Base-by-base conservation (phyloP, 2,888 invertebrate species). In the Epinotia ramella region DNA sequence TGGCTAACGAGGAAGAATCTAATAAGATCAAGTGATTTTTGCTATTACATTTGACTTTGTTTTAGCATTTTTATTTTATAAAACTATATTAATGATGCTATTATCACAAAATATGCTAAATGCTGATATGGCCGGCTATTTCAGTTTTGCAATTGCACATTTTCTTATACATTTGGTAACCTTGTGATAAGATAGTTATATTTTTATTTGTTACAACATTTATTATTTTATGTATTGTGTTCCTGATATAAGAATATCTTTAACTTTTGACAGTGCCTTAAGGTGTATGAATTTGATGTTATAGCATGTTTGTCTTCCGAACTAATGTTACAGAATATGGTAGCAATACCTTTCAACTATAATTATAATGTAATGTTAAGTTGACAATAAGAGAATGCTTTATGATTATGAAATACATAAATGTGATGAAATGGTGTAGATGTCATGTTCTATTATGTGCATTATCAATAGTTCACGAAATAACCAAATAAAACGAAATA, bases 1-100 rank as follows among this genome's bases (percentile, higher is more conserved):
- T 87, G 33, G 85, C 89, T 56, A 87, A 83, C 73, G 88, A 91
- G 11, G 88, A 88, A 60, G 76, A 78, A 75, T 74, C 82, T 1
- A 84, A 83, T 69, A 84, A 83, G 69, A 78, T 81, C 70, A 84
- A 82, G 73, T 77, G 62, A 70, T 78, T 70, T 44, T 66, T 18
- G 60, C 44, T 76, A 72, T 76, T 56, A 62, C 40, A 28, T 46
- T 60, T 73, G 28, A 28, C 28, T 65, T 67, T 28, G 46, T 74
- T 70, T 53, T 71, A 66, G 70, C 59, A 66, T 71, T 70, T 75
- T 70, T 71, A 60, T 71, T 75, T 75, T 71, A 44, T 75, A 71
- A 53, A 66, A 24, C 16, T 75, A 64, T 75, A 75, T 73, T 60
- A 59, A 57, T 44, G 12, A 28, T 69, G 59, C 56, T 70, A 40